These are phyloP conservation scores for Melitaea cinxia DNA, from an alignment of 1,140 invertebrate genomes.

Conservation along the genomic window DNA sequence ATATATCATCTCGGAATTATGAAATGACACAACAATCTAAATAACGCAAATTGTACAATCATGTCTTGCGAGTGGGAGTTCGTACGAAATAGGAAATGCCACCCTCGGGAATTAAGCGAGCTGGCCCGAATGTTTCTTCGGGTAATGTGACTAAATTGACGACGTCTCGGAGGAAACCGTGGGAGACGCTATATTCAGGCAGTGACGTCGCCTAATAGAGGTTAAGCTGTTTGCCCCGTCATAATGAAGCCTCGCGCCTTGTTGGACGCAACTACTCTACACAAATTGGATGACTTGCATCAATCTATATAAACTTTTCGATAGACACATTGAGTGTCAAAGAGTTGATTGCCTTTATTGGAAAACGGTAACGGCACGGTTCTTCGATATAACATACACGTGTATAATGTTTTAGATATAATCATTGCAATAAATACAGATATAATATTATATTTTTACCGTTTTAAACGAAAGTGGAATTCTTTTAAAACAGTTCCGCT, in stretches of 20 bases:
- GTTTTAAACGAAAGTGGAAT: slow-evolving; percentile 4
- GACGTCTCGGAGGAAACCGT: slow-evolving; percentile 59
- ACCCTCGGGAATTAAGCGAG: slow-evolving; percentile 48
- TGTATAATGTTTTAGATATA: not conserved
- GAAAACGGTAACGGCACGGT: not conserved
- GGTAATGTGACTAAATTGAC: slow-evolving; percentile 51
- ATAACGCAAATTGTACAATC: slow-evolving; percentile 30
- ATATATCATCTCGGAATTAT: slow-evolving; percentile 6
- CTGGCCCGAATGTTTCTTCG: slow-evolving; percentile 35
- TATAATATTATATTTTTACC: not conserved
- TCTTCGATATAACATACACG: not conserved
- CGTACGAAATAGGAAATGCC: slow-evolving; percentile 48
- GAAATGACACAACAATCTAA: slow-evolving; percentile 15
- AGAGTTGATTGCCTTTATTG: slow-evolving; percentile 21
- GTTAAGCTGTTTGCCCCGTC: slow-evolving; percentile 69
- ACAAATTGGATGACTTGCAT: slow-evolving; percentile 59
- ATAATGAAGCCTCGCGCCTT: slow-evolving; percentile 60
- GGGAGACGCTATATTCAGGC: slow-evolving; percentile 56
- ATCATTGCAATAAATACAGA: not conserved
- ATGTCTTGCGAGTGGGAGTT: slow-evolving; percentile 25
- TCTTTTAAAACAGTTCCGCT: slow-evolving; percentile 20
- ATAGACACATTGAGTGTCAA: slow-evolving; percentile 19
- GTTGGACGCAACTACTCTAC: slow-evolving; percentile 57
- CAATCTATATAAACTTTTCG: slow-evolving; percentile 22
- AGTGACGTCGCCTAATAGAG: slow-evolving; percentile 66